Conservation (phyloP, 2,113 vertebrate species). For the Typhlomys cinereus region DNA sequence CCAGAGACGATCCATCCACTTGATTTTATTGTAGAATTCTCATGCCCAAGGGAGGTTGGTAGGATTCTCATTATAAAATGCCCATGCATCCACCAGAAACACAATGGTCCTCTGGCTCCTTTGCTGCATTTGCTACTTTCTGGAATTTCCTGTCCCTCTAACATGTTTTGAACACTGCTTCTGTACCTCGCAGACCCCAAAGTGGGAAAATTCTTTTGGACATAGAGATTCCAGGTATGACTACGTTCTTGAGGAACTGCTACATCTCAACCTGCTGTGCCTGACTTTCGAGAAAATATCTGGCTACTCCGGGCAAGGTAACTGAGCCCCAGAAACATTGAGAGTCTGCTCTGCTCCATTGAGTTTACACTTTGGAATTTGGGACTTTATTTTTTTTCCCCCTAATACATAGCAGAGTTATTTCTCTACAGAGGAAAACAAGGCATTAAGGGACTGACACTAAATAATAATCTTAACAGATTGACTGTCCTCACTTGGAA, state of each 20-base stretch:
- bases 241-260: not conserved
- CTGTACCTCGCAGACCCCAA: not conserved
- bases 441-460: not conserved
- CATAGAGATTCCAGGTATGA: not conserved
- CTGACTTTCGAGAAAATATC: not conserved
- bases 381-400: conserved; percentile 37
- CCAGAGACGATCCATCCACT: not conserved
- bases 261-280: not conserved
- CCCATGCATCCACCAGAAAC: not conserved
- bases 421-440: not conserved
- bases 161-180: not conserved
- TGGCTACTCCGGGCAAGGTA: not conserved
- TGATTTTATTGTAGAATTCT: not conserved
- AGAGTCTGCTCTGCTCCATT: conserved; percentile 35
- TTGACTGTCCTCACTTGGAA: conserved; percentile 15
- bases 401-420: not conserved
- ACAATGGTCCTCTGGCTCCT: not conserved
- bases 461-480: conserved; percentile 26
- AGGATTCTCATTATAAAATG: not conserved
- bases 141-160: not conserved
- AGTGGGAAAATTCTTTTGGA: not conserved
- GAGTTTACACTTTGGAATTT: not conserved
- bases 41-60: not conserved
- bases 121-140: not conserved
- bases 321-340: not conserved